Conservation (phyloP, 2,797 vertebrate species). For the Sylvilagus floridanus region DNA sequence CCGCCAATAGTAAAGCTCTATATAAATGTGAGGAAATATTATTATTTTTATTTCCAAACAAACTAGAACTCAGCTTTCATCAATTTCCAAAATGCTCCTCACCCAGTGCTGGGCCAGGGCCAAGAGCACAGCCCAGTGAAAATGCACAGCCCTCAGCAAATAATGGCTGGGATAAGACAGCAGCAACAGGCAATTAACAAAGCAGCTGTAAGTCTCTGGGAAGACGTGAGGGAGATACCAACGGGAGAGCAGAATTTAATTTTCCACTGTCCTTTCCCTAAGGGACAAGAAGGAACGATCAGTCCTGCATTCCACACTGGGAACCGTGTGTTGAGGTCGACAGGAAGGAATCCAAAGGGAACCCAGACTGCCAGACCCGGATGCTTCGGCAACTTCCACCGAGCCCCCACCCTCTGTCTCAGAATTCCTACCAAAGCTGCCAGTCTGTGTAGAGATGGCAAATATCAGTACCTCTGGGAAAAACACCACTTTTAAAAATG, state of each 20-base stretch:
- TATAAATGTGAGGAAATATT: conserved; percentile 70
- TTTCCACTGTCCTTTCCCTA: conserved; percentile 48
- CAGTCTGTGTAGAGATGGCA: conserved; percentile 58
- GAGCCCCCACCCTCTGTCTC: neutral
- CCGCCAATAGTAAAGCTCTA: conserved; percentile 49
- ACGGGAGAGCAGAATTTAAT: conserved; percentile 56
- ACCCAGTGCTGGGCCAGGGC: conserved; percentile 65
- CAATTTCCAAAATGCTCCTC: conserved; percentile 68
- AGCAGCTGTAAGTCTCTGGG: conserved; percentile 75
- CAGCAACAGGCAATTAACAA: conserved; percentile 80
- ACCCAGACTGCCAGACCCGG: neutral
- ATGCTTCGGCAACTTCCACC: conserved; percentile 20
- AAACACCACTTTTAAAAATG: conserved; percentile 61
- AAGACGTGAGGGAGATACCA: conserved; percentile 69
- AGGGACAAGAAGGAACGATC: neutral
- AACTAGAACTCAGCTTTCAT: conserved; percentile 69
- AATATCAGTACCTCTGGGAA: conserved; percentile 23
- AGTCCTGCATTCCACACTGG: neutral
- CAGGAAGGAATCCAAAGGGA: conserved; percentile 39
- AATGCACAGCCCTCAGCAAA: conserved; percentile 70
- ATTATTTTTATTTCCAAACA: conserved; percentile 80
- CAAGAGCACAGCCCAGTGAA: conserved; percentile 67
- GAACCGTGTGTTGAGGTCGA: neutral
- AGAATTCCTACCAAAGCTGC: conserved; percentile 67
- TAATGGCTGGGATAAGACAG: conserved; percentile 65